Percentiles rank a stretch among this genome's conserved stretches.
phyloP scores from a whole-genome alignment of 2,113 vertebrate species.

The Leptobrachium leishanense region DNA sequence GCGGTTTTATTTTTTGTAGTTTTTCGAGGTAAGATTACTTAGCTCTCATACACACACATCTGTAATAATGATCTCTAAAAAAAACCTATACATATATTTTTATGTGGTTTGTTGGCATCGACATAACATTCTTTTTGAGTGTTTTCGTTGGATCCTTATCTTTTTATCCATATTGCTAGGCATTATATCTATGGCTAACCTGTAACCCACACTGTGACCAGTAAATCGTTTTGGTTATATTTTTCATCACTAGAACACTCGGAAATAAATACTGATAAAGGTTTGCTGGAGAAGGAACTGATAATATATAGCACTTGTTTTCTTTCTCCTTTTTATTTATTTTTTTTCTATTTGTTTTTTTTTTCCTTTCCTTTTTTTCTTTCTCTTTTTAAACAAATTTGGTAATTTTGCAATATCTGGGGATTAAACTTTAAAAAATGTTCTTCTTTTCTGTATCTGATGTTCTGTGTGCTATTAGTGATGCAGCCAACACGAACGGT shows the following conservation, averaged over 20 bases:
- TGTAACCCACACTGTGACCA: too few relatives aligned
- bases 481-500: conserved; percentile 98
- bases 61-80: too few relatives aligned
- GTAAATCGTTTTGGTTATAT: too few relatives aligned
- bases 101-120: too few relatives aligned
- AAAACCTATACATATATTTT: too few relatives aligned
- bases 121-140: too few relatives aligned
- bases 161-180: too few relatives aligned
- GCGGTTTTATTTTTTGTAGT: too few relatives aligned
- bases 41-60: too few relatives aligned
- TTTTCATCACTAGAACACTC: neutral
- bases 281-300: conserved; percentile 51
- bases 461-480: conserved; percentile 99
- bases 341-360: conserved; percentile 34
- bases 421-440: conserved; percentile 96
- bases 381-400: conserved; percentile 68
- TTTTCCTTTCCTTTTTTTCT: conserved; percentile 52
- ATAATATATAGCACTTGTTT: conserved; percentile 67
- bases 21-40: too few relatives aligned
- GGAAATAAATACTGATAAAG: conserved; percentile 18
- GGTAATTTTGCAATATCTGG: conserved; percentile 80
- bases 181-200: too few relatives aligned
- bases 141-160: too few relatives aligned
- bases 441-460: conserved; percentile 99
- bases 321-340: conserved; percentile 51